Conservation (phyloP, 2,888 invertebrate species). For the Orthosia cruda region DNA sequence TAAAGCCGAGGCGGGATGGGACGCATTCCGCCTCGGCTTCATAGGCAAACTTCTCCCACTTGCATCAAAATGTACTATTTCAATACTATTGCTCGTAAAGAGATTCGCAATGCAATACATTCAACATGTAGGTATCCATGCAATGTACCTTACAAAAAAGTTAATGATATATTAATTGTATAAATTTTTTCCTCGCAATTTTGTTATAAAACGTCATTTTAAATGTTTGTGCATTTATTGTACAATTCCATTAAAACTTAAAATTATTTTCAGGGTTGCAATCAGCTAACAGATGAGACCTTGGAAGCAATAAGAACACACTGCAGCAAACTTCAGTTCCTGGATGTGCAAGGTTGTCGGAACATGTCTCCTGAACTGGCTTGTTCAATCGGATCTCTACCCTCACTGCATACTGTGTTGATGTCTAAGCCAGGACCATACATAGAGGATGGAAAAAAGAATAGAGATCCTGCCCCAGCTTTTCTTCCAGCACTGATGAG, state of each 20-base stretch:
- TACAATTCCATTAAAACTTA: neutral
- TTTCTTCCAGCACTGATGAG: slow-evolving; percentile 86
- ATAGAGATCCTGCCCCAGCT: slow-evolving; percentile 83
- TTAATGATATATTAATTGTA: too few species aligned
- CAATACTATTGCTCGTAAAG: too few species aligned
- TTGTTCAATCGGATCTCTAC: slow-evolving; percentile 82
- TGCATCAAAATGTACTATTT: too few species aligned
- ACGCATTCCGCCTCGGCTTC: too few species aligned
- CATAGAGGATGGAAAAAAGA: slow-evolving; percentile 84
- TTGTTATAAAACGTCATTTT: neutral
- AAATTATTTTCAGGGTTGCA: slow-evolving; percentile 90
- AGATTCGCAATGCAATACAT: too few species aligned
- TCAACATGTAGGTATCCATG: too few species aligned
- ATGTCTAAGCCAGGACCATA: slow-evolving; percentile 89
- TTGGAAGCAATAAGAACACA: slow-evolving; percentile 88
- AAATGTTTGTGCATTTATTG: too few species aligned
- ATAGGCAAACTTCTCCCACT: too few species aligned
- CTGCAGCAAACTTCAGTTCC: slow-evolving; percentile 90
- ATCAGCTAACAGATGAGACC: slow-evolving; percentile 92
- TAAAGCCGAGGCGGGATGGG: too few species aligned
- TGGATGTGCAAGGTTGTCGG: slow-evolving; percentile 92
- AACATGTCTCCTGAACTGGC: slow-evolving; percentile 88
- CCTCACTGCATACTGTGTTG: slow-evolving; percentile 87
- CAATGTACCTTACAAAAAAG: too few species aligned
- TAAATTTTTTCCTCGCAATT: too few species aligned